Percentiles rank a stretch among this genome's conserved stretches.
phyloP scores from a whole-genome alignment of 2,797 vertebrate species.

The Brotula barbata region DNA sequence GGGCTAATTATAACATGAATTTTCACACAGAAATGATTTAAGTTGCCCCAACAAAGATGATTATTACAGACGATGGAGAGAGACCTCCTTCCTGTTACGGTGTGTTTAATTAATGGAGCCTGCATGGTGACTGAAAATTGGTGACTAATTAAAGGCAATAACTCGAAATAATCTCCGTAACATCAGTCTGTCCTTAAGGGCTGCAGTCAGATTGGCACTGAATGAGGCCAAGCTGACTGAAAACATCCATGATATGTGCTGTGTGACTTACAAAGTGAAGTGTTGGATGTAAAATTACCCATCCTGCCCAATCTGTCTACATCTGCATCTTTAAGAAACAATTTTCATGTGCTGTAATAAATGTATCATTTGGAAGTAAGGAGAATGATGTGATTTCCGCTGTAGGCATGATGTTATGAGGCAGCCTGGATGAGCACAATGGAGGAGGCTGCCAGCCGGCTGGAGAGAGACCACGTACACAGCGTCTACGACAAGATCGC shows the following conservation, averaged over 20 bases:
- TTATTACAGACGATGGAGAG: slow-evolving; percentile 22
- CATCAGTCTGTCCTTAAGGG: slow-evolving; percentile 13
- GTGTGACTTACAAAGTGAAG: slow-evolving; percentile 29
- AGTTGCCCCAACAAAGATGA: slow-evolving; percentile 1
- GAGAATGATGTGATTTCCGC: slow-evolving; percentile 14
- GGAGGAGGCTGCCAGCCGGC: slow-evolving; percentile 82
- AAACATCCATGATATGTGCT: slow-evolving; percentile 12
- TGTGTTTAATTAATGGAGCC: slow-evolving; percentile 12
- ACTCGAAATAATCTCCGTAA: neutral
- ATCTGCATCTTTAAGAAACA: too few relatives aligned
- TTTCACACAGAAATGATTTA: slow-evolving; percentile 9
- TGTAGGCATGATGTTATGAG: slow-evolving; percentile 62
- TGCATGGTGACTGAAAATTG: neutral
- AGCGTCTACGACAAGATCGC: slow-evolving; percentile 83
- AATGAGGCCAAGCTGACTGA: slow-evolving; percentile 1
- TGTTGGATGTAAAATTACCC: slow-evolving; percentile 41
- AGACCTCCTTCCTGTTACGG: slow-evolving; percentile 1
- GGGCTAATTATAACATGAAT: slow-evolving; percentile 3
- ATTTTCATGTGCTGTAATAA: too few relatives aligned
- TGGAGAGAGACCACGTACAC: slow-evolving; percentile 80
- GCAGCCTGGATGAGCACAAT: slow-evolving; percentile 65
- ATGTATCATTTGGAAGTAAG: too few relatives aligned
- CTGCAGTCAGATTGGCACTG: slow-evolving; percentile 14
- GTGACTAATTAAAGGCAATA: slow-evolving; percentile 25
- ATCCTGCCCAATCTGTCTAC: too few relatives aligned